Percentiles rank a stretch among this genome's conserved stretches.
phyloP scores from a whole-genome alignment of 2,888 invertebrate species.

The Zhengitettix transpicula region DNA sequence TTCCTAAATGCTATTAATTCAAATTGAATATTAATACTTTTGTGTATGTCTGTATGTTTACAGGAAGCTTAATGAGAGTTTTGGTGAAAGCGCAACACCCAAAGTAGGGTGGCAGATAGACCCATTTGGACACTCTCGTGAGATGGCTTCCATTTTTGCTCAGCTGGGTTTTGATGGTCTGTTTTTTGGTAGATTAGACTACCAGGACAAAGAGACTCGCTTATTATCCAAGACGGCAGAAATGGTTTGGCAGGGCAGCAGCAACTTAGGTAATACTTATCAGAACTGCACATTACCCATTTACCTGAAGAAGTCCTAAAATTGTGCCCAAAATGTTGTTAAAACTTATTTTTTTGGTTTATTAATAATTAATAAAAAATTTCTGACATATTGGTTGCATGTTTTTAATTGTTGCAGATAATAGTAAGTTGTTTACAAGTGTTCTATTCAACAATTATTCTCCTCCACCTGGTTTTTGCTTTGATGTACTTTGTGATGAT shows the following conservation, averaged over 20 bases:
- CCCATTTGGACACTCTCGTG: conserved; percentile 74
- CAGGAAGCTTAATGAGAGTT: conserved; percentile 40
- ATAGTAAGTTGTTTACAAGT: conserved; percentile 31
- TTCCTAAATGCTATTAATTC: too few species aligned
- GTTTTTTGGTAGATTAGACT: conserved; percentile 75
- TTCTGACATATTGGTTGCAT: too few species aligned
- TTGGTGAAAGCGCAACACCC: conserved; percentile 56
- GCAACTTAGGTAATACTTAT: conserved; percentile 39
- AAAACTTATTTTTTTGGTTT: too few species aligned
- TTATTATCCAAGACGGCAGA: conserved; percentile 48
- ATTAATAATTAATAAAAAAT: too few species aligned
- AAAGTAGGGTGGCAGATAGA: conserved; percentile 69
- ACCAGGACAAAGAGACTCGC: conserved; percentile 57
- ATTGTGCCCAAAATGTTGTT: too few species aligned
- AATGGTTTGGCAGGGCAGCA: conserved; percentile 67
- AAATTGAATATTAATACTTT: too few species aligned
- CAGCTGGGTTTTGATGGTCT: conserved; percentile 81
- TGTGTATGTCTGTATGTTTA: too few species aligned
- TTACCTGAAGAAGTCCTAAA: too few species aligned
- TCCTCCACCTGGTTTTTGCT: conserved; percentile 39
- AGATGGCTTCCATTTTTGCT: conserved; percentile 64
- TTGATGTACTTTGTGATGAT: conserved; percentile 32
- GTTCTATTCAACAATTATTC: conserved; percentile 29
- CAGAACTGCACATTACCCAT: too few species aligned
- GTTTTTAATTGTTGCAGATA: too few species aligned